Base-by-base conservation (phyloP, 1,140 invertebrate genomes). In the Bilobella aurantiaca region DNA sequence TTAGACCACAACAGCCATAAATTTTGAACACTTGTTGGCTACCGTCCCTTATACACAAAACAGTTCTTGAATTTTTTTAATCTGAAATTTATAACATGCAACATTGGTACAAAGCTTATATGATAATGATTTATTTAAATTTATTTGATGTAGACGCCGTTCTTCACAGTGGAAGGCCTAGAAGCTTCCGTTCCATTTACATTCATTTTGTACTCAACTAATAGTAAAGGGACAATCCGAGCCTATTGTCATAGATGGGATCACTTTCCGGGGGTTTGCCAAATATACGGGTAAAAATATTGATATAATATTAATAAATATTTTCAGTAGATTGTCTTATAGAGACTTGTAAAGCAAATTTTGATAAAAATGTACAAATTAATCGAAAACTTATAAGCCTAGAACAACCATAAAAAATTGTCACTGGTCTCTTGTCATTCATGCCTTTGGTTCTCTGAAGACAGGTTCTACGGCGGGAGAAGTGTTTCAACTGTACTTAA, bases 191-290 rank as follows among this genome's bases (percentile, higher is more conserved):
- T 81, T 70, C 81, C 84, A 74, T 87, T 87, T 76, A 81, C 83
- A 66, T 78, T 88, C 56, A 77, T 82, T 42, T 80, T 88, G 66
- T 87, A 85, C 73, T 85, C 87, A 49, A 82, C 84, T 65, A 89
- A 89, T 75, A 82, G 82, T 34, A 85, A 83, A 70, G 87, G n/a
- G 87, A 34, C 79, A 81, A 58, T 88, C 86, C 74, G 80, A 83
- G 28, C 81, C 83, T 58, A 64, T 70, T 57, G 61, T 68, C 47
- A 32, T 72, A 70, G 71, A 73, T 59, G 67, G 65, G 49, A 69
- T 73, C 68, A 70, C 71, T 16, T 73, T 73, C 56, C 63, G 68
- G 56, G 67, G 69, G 67, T 64, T 64, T 64, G 61, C 68, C 60
- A 66, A 68, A 67, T 63, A 66, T 31, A 66, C 64, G 32, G 71